These are phyloP conservation scores for Diadegma fenestrale DNA, from an alignment of 2,888 invertebrate species.

Conservation along the genomic window DNA sequence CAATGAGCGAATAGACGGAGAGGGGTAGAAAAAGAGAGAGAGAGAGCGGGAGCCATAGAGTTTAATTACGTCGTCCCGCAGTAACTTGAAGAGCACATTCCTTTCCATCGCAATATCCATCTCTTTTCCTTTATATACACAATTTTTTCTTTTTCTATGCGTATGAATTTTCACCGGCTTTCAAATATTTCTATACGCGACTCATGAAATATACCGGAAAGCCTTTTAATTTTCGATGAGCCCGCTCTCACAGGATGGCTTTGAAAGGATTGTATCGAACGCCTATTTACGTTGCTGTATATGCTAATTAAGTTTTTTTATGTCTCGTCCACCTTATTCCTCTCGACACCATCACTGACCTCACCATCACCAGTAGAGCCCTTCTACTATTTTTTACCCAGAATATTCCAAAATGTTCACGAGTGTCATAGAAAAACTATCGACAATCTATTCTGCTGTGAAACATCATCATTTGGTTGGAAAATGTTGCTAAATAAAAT, in stretches of 20 bases:
- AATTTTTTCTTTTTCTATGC: slow-evolving; percentile 6
- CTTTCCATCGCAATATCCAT: slow-evolving; percentile 42
- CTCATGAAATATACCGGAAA: slow-evolving; percentile 16
- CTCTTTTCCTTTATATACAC: slow-evolving; percentile 26
- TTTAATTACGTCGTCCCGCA: slow-evolving; percentile 66
- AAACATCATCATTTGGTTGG: too few relatives aligned
- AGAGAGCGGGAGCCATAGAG: slow-evolving; percentile 47
- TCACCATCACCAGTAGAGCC: too few relatives aligned
- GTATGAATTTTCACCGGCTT: slow-evolving; percentile 30
- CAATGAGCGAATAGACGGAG: slow-evolving; percentile 28
- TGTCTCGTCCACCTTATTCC: background rate
- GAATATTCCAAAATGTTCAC: too few relatives aligned
- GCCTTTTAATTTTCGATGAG: slow-evolving; percentile 44
- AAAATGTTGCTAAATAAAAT: too few relatives aligned
- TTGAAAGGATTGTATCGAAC: slow-evolving; percentile 24
- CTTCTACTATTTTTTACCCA: too few relatives aligned
- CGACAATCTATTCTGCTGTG: too few relatives aligned
- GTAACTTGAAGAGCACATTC: slow-evolving; percentile 61
- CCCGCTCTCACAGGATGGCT: slow-evolving; percentile 20
- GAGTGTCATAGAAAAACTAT: too few relatives aligned
- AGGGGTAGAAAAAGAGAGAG: slow-evolving; percentile 8
- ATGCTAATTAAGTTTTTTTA: slow-evolving; percentile 2
- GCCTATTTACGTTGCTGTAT: background rate
- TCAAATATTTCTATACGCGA: slow-evolving; percentile 32
- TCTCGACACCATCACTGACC: too few relatives aligned